Percentiles rank a stretch among this genome's conserved stretches.
Conservation (phyloP, 2,113 vertebrate genomes). For the Larimichthys crocea region DNA sequence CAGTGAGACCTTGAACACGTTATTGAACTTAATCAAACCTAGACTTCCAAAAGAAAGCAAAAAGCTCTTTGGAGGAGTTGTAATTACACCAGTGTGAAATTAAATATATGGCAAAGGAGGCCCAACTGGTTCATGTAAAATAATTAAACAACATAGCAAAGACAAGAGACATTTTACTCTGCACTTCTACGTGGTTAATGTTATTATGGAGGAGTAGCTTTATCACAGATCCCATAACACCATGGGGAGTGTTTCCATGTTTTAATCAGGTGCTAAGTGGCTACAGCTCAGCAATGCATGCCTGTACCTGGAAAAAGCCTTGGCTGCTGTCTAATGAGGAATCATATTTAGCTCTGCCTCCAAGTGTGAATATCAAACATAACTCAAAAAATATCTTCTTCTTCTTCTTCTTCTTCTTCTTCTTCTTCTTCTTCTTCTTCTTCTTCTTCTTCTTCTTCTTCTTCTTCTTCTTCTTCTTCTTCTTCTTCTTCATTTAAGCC, state of each 20-base stretch:
- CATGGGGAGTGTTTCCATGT: slow-evolving; percentile 76
- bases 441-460: slow-evolving; percentile 28
- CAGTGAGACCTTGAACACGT: background rate
- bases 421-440: slow-evolving; percentile 27
- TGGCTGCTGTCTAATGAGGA: slow-evolving; percentile 74
- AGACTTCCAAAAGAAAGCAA: background rate
- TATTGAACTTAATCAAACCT: background rate
- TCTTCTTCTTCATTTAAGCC: slow-evolving; percentile 47
- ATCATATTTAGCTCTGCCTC: slow-evolving; percentile 73
- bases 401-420: slow-evolving; percentile 26
- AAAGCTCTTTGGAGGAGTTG: slow-evolving; percentile 10
- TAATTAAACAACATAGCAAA: slow-evolving; percentile 55
- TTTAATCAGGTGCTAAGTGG: slow-evolving; percentile 83
- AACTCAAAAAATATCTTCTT: slow-evolving; percentile 57
- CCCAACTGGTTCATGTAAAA: slow-evolving; percentile 48
- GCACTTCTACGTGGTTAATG: slow-evolving; percentile 56
- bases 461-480: slow-evolving; percentile 32
- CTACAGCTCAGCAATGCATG: slow-evolving; percentile 73
- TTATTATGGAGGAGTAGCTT: slow-evolving; percentile 54
- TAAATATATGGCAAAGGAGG: slow-evolving; percentile 30
- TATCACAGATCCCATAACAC: slow-evolving; percentile 71
- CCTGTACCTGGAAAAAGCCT: slow-evolving; percentile 70
- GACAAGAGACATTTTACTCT: slow-evolving; percentile 59
- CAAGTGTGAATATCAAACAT: slow-evolving; percentile 79
- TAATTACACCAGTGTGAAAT: slow-evolving; percentile 41